phyloP scores from a whole-genome alignment of 2,113 vertebrate genomes.

The Microcebus jonahi region DNA sequence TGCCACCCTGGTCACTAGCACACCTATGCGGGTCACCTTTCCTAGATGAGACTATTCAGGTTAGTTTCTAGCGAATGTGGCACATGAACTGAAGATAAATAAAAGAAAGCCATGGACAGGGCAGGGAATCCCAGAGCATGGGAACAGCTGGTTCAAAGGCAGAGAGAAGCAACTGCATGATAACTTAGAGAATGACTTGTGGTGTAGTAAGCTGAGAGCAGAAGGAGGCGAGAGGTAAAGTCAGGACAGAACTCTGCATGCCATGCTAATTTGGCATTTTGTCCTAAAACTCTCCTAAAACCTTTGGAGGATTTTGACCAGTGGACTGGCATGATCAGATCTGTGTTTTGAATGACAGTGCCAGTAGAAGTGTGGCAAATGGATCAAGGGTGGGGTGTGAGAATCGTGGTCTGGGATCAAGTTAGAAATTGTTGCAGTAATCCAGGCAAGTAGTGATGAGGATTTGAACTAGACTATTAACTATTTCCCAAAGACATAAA shows the following conservation, averaged over 20 bases:
- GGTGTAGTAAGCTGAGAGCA: neutral
- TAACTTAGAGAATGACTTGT: fast-evolving
- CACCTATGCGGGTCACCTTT: neutral
- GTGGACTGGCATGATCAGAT: neutral
- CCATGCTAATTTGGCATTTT: neutral
- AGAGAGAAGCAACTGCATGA: neutral
- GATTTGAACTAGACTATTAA: conserved; percentile 29
- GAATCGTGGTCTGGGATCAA: neutral
- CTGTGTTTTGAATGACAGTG: conserved; percentile 1
- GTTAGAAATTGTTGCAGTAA: conserved; percentile 13
- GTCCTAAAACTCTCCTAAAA: neutral
- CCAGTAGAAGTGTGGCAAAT: neutral
- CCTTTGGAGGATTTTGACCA: neutral
- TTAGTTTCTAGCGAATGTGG: conserved; percentile 24
- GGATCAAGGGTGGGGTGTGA: neutral
- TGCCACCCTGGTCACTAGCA: neutral
- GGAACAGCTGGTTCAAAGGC: neutral
- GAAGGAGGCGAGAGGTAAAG: neutral
- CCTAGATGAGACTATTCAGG: neutral
- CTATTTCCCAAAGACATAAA: conserved; percentile 59
- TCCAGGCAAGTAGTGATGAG: neutral
- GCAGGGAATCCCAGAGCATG: neutral
- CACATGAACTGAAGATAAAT: neutral
- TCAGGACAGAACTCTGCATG: neutral
- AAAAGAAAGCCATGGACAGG: neutral